Conservation (phyloP, 2,888 invertebrate species). For the Euplexia lucipara region DNA sequence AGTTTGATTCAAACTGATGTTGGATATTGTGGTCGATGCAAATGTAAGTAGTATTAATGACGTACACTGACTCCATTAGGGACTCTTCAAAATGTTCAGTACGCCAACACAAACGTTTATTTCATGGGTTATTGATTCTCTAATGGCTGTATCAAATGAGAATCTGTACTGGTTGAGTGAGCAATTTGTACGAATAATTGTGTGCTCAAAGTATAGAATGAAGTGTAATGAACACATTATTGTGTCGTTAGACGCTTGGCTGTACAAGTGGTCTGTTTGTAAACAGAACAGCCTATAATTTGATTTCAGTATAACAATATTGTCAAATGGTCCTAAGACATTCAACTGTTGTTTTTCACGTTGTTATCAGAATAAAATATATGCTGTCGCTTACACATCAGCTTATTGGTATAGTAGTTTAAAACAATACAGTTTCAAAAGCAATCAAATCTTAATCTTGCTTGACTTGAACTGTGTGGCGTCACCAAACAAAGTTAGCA, state of each 20-base stretch:
- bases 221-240: slow-evolving; percentile 60
- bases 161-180: slow-evolving; percentile 59
- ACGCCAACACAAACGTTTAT: slow-evolving; percentile 52
- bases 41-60: slow-evolving; percentile 37
- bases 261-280: slow-evolving; percentile 25
- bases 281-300: slow-evolving; percentile 19
- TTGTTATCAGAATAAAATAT: too few species aligned
- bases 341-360: not conserved
- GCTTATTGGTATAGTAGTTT: too few species aligned
- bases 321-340: not conserved
- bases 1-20: slow-evolving; percentile 22
- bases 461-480: too few species aligned
- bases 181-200: slow-evolving; percentile 56
- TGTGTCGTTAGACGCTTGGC: slow-evolving; percentile 40
- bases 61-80: slow-evolving; percentile 35
- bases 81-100: slow-evolving; percentile 46
- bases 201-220: slow-evolving; percentile 48
- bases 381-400: too few species aligned
- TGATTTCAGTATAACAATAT: not conserved
- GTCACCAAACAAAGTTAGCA: too few species aligned
- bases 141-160: slow-evolving; percentile 57
- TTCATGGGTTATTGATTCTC: slow-evolving; percentile 61
- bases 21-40: slow-evolving; percentile 28
- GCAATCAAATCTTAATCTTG: too few species aligned
- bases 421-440: too few species aligned